Percentiles rank a stretch among this genome's conserved stretches.
These are phyloP conservation scores for zebrafish (Danio rerio) DNA, from an alignment of 2,113 vertebrate genomes.

Conservation along the genomic window DNA sequence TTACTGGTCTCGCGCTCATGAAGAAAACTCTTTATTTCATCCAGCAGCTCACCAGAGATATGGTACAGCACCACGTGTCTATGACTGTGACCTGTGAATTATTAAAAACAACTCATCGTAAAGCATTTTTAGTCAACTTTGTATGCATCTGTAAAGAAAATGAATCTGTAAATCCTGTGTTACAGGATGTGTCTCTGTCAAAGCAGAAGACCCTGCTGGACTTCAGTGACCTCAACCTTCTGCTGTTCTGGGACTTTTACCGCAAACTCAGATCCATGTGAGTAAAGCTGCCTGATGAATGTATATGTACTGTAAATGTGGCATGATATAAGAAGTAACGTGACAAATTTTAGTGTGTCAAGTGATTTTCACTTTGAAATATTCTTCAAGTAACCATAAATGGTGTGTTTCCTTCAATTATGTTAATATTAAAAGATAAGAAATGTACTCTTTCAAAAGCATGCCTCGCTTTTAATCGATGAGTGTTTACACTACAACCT, in stretches of 20 bases:
- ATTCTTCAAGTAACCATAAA: too few relatives aligned
- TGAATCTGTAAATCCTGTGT: slow-evolving; percentile 32
- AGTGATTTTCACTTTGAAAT: too few relatives aligned
- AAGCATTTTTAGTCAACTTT: not conserved
- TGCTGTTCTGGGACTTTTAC: slow-evolving; percentile 95
- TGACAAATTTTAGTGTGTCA: too few relatives aligned
- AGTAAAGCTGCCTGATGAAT: slow-evolving; percentile 57
- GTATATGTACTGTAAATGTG: not conserved
- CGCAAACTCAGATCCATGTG: slow-evolving; percentile 91
- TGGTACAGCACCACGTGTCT: slow-evolving; percentile 75
- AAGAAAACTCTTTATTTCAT: slow-evolving; percentile 92
- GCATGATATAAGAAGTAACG: too few relatives aligned
- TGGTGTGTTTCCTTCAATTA: too few relatives aligned
- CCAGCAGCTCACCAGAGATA: slow-evolving; percentile 91
- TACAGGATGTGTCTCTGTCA: slow-evolving; percentile 85
- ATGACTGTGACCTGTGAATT: not conserved
- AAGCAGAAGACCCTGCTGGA: slow-evolving; percentile 91
- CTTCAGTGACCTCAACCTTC: slow-evolving; percentile 85
- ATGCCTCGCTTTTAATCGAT: too few relatives aligned
- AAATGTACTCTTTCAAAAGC: too few relatives aligned
- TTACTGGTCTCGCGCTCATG: slow-evolving; percentile 87
- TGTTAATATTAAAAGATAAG: too few relatives aligned
- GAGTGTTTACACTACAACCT: too few relatives aligned
- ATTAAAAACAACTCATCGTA: not conserved
- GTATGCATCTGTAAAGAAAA: not conserved